These are phyloP conservation scores for Trochalopteron elliotii DNA, from an alignment of 2,113 vertebrate genomes.

Conservation along the genomic window DNA sequence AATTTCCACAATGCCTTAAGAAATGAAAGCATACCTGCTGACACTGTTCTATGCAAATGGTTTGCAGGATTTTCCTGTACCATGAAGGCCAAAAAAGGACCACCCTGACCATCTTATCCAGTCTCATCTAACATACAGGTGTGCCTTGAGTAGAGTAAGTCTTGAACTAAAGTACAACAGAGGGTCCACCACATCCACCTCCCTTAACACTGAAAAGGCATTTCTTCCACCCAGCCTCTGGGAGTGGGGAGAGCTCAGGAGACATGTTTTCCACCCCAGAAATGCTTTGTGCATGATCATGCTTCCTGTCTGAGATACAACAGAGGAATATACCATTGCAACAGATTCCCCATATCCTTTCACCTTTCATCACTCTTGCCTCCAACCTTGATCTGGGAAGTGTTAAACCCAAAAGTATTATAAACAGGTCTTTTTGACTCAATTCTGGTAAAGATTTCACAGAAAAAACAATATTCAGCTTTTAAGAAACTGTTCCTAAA, in stretches of 20 bases:
- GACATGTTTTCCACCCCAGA: background rate
- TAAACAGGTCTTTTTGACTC: background rate
- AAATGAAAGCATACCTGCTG: background rate
- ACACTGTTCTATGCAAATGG: background rate
- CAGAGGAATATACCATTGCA: background rate
- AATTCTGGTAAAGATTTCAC: background rate
- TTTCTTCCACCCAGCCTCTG: background rate
- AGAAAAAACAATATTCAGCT: background rate
- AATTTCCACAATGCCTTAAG: background rate
- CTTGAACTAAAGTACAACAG: background rate
- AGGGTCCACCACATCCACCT: background rate
- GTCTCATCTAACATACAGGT: background rate
- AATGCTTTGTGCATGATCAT: background rate
- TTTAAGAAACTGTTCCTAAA: conserved; percentile 35
- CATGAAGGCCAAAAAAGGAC: background rate
- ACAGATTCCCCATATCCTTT: background rate
- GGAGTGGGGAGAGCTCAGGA: background rate
- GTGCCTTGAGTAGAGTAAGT: background rate
- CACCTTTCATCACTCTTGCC: background rate
- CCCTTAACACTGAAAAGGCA: background rate
- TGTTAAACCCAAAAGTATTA: background rate
- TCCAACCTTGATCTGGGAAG: background rate
- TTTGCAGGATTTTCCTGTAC: background rate
- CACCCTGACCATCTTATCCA: background rate
- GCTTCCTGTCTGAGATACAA: background rate